Evolutionary conservation across 2,113 vertebrate genomes (phyloP), one percentile per base, ranked within the genome.

Genomic region (Microcebus jonahi): DNA sequence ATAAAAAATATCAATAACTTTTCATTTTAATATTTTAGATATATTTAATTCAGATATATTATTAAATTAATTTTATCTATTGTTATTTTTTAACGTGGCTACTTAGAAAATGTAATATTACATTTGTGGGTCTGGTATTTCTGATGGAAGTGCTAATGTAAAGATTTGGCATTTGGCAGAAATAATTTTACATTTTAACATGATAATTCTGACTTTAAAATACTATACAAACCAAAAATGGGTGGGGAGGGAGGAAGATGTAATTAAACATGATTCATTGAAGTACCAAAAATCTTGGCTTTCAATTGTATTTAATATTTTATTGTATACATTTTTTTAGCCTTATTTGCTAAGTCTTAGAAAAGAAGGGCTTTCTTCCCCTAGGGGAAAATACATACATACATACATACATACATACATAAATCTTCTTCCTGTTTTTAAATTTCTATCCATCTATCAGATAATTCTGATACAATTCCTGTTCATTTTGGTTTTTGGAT

Each of bases 111-210:
- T 36, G 75, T 86, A 6, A 86, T 89, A 45, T 84, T 88, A 39
- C 5, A 34, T 50, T n/a, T 91, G 59, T 90, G 13, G 36, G 31
- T 70, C 5, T 94, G 29, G 42, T 23, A 75, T 80, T 71, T 68
- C 25, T 85, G 55, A 75, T 36, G 18, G 0, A 75, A 76, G 11
- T 70, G 31, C 42, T 50, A 42, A 85, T 76, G 4, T 25, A 88
- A 48, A 63, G 25, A 81, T 53, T 55, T 80, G 45, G 2, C 2
- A 65, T 6, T n/a, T 65, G 50, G 25, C 10, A 94, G 27, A 88
- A 88, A 71, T 80, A 70, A 90, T 80, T 80, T 88, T 84, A 57
- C 50, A 82, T 88, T 80, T 94, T 80, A 80, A 42, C 13, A 87
- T 48, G 50, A 42, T 59, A 57, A 48, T 70, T 76, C 92, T 90